Evolutionary conservation across 30 jellyfish, hydroid and myxozoan species (phyloP).

Genomic region (Chironex yamaguchii): DNA sequence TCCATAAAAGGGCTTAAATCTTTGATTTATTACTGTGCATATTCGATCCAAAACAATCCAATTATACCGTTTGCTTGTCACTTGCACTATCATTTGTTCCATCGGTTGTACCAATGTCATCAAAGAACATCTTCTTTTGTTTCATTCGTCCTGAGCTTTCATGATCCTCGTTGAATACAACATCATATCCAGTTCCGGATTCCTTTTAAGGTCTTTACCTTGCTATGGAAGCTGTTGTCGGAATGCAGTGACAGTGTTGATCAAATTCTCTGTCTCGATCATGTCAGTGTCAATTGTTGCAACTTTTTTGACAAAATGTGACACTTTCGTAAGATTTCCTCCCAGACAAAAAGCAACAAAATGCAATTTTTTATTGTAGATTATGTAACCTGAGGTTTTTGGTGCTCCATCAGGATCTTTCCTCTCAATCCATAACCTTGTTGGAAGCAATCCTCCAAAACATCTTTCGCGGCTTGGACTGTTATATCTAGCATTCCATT

Average conservation of each 20-base stretch:
- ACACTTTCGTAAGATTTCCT: slow-evolving; percentile 3
- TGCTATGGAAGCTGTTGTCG: slow-evolving; percentile 2
- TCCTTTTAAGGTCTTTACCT: neutral
- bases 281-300: neutral
- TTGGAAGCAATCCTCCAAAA: neutral
- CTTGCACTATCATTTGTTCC: no score
- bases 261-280: neutral
- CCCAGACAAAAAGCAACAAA: slow-evolving; percentile 13
- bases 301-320: neutral
- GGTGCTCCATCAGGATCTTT: slow-evolving; percentile 25
- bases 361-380: neutral
- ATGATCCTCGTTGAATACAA: slow-evolving; percentile 1
- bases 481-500: neutral
- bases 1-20: slow-evolving; percentile 10
- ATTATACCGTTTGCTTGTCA: neutral
- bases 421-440: neutral
- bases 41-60: neutral
- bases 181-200: neutral
- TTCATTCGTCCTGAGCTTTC: slow-evolving; percentile 5
- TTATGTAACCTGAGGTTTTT: slow-evolving; percentile 1
- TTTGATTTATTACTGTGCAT: slow-evolving; percentile 1
- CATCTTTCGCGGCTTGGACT: neutral
- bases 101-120: neutral
- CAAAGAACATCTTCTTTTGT: slow-evolving; percentile 13
- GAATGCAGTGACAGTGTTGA: neutral